Percentiles rank a stretch among this genome's conserved stretches.
Conservation (phyloP, 35 echinoderm and acorn worm species). For the Hemicentrotus pulcherrimus region DNA sequence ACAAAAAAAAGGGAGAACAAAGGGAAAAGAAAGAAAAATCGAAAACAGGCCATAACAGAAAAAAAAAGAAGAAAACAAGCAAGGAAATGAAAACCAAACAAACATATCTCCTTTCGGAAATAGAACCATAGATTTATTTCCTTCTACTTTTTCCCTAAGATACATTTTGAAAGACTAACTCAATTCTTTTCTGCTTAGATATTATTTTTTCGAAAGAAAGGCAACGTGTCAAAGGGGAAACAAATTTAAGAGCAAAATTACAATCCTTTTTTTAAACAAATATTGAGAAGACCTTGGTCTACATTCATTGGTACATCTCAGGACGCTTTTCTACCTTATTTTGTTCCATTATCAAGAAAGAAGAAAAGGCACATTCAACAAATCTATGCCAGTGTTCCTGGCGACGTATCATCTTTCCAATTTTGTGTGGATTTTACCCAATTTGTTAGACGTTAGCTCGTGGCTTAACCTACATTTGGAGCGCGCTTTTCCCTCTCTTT, state of each 20-base stretch:
- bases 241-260: neutral
- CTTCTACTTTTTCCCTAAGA: neutral
- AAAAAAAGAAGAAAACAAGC: too few species aligned
- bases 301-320: neutral
- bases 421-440: conserved; percentile 46
- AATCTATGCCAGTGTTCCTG: conserved; percentile 24
- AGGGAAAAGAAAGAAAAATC: too few species aligned
- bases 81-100: too few species aligned
- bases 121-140: too few species aligned
- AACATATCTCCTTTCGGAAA: too few species aligned
- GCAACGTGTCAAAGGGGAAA: neutral
- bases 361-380: neutral
- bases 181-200: too few species aligned
- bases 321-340: neutral
- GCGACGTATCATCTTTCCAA: conserved; percentile 35
- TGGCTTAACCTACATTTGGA: conserved; percentile 34
- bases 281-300: neutral
- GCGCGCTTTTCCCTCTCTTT: neutral
- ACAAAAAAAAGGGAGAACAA: too few species aligned
- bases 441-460: conserved; percentile 45
- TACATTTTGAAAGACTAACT: neutral
- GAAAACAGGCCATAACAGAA: too few species aligned
- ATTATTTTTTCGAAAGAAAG: too few species aligned
- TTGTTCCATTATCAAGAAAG: neutral
- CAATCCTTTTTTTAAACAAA: neutral